Evolutionary conservation across 2,113 vertebrate species (phyloP).

Genomic region (Serilophus lunatus): DNA sequence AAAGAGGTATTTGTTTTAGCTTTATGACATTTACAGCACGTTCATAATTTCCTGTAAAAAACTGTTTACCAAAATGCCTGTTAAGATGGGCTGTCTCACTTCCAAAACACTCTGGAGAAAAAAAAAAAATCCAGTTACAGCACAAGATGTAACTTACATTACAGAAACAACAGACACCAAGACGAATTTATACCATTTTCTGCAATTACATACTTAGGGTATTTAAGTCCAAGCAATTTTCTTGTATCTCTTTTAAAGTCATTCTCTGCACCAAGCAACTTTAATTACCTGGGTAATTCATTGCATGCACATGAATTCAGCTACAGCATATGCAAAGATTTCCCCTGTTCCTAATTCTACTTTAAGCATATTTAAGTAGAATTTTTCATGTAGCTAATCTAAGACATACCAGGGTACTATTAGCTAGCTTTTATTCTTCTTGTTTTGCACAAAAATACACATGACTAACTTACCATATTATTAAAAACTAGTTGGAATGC

Average conservation of each 20-base stretch:
- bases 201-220: background rate
- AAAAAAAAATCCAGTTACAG: conserved; percentile 27
- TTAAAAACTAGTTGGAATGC: background rate
- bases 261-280: conserved; percentile 30
- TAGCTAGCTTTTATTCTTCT: background rate
- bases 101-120: conserved; percentile 46
- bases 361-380: background rate
- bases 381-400: conserved; percentile 29
- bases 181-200: background rate
- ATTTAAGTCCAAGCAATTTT: conserved; percentile 28
- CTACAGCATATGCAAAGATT: background rate
- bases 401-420: conserved; percentile 9
- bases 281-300: conserved; percentile 56
- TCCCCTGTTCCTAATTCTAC: conserved; percentile 31
- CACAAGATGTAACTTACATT: background rate
- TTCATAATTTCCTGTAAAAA: conserved; percentile 7
- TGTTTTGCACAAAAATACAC: conserved; percentile 9
- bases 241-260: conserved; percentile 17
- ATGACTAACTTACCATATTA: conserved; percentile 35
- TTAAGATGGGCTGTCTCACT: conserved; percentile 16
- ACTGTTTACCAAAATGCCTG: conserved; percentile 34
- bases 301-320: background rate
- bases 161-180: conserved; percentile 31
- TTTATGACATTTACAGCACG: background rate
- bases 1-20: background rate